A percentile compares a stretch with the other conserved stretches of the same genome.
These are phyloP conservation scores for Drosophila aldrichi DNA, from an alignment of 2,888 invertebrate species.

Conservation along the genomic window DNA sequence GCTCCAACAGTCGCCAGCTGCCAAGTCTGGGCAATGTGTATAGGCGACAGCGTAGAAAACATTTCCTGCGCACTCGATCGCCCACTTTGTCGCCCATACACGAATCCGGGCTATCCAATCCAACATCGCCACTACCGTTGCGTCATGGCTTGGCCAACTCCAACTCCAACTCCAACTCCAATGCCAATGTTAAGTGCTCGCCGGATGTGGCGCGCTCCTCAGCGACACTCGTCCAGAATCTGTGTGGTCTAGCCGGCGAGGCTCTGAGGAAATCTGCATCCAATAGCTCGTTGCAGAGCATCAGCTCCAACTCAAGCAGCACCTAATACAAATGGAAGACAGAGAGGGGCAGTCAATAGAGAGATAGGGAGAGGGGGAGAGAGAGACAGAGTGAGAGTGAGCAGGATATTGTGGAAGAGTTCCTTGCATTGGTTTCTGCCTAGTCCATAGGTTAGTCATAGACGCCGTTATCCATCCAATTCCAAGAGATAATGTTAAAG, in stretches of 20 bases:
- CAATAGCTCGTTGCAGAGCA: conserved; percentile 81
- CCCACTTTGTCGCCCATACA: conserved; percentile 89
- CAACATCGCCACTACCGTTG: conserved; percentile 87
- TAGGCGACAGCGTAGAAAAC: conserved; percentile 85
- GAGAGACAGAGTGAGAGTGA: neutral
- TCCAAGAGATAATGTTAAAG: neutral
- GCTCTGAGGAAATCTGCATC: conserved; percentile 73
- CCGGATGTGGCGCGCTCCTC: conserved; percentile 71
- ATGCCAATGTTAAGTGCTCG: conserved; percentile 67
- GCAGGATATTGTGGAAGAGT: conserved; percentile 10
- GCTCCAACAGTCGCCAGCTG: conserved; percentile 57
- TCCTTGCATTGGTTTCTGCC: conserved; percentile 65
- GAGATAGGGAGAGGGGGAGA: neutral
- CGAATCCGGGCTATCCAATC: conserved; percentile 90
- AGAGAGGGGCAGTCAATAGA: neutral
- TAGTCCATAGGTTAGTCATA: conserved; percentile 64
- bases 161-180: conserved; percentile 1
- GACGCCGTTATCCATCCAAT: conserved; percentile 22
- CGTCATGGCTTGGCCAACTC: conserved; percentile 79
- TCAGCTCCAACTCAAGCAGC: conserved; percentile 82
- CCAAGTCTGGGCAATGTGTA: conserved; percentile 78
- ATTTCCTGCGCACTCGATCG: conserved; percentile 86
- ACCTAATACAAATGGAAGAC: conserved; percentile 41
- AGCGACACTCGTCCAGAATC: conserved; percentile 75
- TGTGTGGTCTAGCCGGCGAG: conserved; percentile 62